Evolutionary conservation across 2,888 invertebrate genomes (phyloP), one percentile per base, ranked within the genome.

Genomic region (Phasia obesa): DNA sequence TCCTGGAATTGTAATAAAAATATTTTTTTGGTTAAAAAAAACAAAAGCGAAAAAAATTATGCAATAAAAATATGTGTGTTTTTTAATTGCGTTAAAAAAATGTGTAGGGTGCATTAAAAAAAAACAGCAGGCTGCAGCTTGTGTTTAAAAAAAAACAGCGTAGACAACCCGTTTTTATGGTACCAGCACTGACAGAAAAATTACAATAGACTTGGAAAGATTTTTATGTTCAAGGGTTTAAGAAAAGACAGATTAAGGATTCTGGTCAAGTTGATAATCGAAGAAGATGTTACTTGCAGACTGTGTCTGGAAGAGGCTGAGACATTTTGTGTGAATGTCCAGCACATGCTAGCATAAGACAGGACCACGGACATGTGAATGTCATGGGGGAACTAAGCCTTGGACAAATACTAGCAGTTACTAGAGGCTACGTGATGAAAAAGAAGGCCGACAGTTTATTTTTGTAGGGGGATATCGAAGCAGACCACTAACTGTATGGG

Each of bases 1-100:
- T 59, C 70, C 35, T 1, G 4, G 59, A 71, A 71, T 7, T 42
- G 11, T 21, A 15, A 5, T 38, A 25, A 19, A 42, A 51, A 53
- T 6, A 42, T 13, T 0, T 44, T 74, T 31, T 31, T 1, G 25
- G 21, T 13, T 21, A 15, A 60, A 62, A 73, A 73, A 51, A 25
- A 13, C 6, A 64, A 47, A 19, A n/a, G 27, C 7, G 19, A 15
- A 47, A 76, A 57, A 67, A 69, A 62, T 76, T 19, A 69, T 76
- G 76, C 59, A 76, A 76, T 76, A 69, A 76, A 75, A 55, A 67
- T 47, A 23, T 44, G 2, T 49, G 3, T 42, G 27, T 67, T 42
- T 76, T 38, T 44, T 57, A 76, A 65, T 67, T 74, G 44, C 74
- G 21, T 57, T 64, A 64, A 35, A 64, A 27, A 62, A 31, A 31